Conservation (phyloP, 2,113 vertebrate species). For the Fukomys damarensis region DNA sequence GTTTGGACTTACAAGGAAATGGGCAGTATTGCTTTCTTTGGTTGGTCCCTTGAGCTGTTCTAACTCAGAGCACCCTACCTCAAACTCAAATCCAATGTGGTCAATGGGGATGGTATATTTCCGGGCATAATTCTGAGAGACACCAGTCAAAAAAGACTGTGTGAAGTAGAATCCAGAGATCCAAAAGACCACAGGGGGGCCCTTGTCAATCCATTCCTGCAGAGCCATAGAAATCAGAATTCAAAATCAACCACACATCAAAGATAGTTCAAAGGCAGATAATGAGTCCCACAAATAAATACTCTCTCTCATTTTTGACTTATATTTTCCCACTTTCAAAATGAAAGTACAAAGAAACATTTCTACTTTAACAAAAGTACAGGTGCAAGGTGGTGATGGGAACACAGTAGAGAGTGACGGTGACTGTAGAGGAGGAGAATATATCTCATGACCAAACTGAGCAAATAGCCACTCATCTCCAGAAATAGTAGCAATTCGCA, state of each 20-base stretch:
- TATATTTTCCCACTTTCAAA: not conserved
- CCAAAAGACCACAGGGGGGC: conserved; percentile 94
- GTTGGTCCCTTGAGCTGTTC: not conserved
- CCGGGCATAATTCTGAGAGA: conserved; percentile 95
- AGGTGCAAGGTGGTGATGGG: not conserved
- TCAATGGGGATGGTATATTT: conserved; percentile 95
- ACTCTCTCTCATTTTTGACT: not conserved
- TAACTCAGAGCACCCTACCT: conserved; percentile 85
- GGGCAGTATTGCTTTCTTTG: not conserved
- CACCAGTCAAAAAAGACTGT: conserved; percentile 95
- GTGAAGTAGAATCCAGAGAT: conserved; percentile 97
- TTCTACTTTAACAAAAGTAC: not conserved
- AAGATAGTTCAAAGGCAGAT: not conserved
- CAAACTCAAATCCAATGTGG: conserved; percentile 94
- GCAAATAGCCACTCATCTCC: not conserved
- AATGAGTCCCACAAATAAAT: not conserved
- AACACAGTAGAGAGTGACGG: not conserved
- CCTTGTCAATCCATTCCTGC: conserved; percentile 92
- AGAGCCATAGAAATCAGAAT: conserved; percentile 53
- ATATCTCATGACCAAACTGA: not conserved
- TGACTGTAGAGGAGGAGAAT: not conserved
- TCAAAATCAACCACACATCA: not conserved
- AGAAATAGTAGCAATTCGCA: not conserved
- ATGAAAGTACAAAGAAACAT: not conserved
- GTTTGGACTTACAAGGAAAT: not conserved